Evolutionary conservation across 1,140 invertebrate genomes (phyloP).

Genomic region (Zaprionus nigranus): DNA sequence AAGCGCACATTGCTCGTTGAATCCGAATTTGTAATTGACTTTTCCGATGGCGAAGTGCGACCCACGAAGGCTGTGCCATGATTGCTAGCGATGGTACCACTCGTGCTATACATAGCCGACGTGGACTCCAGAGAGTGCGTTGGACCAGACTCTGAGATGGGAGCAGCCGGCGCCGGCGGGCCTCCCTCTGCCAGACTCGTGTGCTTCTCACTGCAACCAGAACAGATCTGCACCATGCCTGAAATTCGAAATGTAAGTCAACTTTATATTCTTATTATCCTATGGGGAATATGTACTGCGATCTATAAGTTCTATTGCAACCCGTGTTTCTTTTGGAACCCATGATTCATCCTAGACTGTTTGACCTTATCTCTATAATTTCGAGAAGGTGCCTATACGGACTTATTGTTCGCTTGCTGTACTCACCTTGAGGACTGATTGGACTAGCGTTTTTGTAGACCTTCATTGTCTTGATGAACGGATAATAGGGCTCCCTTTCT

Average conservation of each 20-base stretch:
- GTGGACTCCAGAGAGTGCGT: slow-evolving; percentile 57
- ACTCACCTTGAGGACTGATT: slow-evolving; percentile 90
- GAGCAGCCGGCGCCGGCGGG: slow-evolving; percentile 7
- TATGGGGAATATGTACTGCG: too few species aligned
- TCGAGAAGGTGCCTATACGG: too few species aligned
- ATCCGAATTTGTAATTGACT: slow-evolving; percentile 81
- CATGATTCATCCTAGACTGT: too few species aligned
- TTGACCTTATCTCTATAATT: too few species aligned
- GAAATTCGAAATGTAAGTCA: too few species aligned
- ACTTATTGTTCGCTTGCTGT: too few species aligned
- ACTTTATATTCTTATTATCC: too few species aligned
- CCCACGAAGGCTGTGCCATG: slow-evolving; percentile 51
- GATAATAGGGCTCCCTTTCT: slow-evolving; percentile 94
- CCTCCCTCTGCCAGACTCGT: slow-evolving; percentile 74
- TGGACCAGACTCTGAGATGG: slow-evolving; percentile 43
- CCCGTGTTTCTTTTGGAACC: too few species aligned
- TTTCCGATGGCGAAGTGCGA: slow-evolving; percentile 79
- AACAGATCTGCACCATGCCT: slow-evolving; percentile 93
- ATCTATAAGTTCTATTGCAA: too few species aligned
- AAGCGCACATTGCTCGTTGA: slow-evolving; percentile 82
- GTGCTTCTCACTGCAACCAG: slow-evolving; percentile 87
- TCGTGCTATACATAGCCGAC: slow-evolving; percentile 50
- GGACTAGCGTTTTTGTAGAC: slow-evolving; percentile 93
- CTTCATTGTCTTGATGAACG: slow-evolving; percentile 92
- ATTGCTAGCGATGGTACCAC: slow-evolving; percentile 45